These are phyloP conservation scores for Microctenopoma steveboyesi DNA, from an alignment of 2,797 vertebrate genomes.

Conservation along the genomic window DNA sequence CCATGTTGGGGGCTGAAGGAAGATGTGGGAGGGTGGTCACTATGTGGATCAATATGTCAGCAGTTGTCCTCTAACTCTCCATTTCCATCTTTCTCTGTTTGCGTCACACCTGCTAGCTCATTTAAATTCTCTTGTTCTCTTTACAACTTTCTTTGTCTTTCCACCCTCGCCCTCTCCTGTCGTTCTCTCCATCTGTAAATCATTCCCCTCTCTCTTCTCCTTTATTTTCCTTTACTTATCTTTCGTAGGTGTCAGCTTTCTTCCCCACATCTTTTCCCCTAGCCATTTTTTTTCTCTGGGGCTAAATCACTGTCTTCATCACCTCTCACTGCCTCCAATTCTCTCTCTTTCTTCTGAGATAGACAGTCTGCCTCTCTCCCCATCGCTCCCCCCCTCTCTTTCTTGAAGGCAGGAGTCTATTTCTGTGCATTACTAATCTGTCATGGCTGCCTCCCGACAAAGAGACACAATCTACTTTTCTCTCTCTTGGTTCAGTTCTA, in stretches of 20 bases:
- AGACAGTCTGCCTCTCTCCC: constrained; percentile 30
- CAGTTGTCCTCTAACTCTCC: constrained; percentile 31
- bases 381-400: constrained; percentile 4
- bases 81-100: constrained; percentile 10
- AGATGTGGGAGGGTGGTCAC: constrained; percentile 51
- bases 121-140: constrained; percentile 27
- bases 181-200: constrained; percentile 45
- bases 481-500: constrained; percentile 5
- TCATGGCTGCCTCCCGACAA: constrained; percentile 52
- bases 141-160: constrained; percentile 9
- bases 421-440: constrained; percentile 63
- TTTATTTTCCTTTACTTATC: constrained; percentile 29
- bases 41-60: constrained; percentile 69
- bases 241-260: constrained; percentile 44
- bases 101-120: constrained; percentile 9
- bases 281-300: constrained; percentile 57
- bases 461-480: constrained; percentile 43
- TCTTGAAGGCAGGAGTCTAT: constrained; percentile 55
- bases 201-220: constrained; percentile 3
- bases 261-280: constrained; percentile 49
- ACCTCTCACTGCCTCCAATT: constrained; percentile 50
- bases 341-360: constrained; percentile 32
- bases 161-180: constrained; percentile 11
- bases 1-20: constrained; percentile 48
- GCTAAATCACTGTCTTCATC: constrained; percentile 72